These are phyloP conservation scores for Ectropis crepuscularia DNA, from an alignment of 2,888 invertebrate genomes.

Conservation along the genomic window DNA sequence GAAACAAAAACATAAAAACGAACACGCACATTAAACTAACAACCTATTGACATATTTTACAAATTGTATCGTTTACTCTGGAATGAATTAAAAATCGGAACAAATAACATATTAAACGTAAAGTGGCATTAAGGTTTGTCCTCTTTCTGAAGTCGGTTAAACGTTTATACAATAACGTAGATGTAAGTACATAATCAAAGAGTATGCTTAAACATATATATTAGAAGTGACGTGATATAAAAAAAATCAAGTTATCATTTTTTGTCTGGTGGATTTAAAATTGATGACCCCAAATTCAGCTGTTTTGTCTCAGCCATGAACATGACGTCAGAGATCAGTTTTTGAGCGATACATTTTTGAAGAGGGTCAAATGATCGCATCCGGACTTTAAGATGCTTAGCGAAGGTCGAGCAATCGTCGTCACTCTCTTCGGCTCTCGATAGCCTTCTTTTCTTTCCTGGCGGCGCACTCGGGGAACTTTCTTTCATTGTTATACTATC, in stretches of 20 bases:
- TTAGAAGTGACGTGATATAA: not conserved
- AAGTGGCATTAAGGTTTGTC: too few relatives aligned
- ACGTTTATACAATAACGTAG: too few relatives aligned
- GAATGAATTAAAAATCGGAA: too few relatives aligned
- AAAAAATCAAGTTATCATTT: not conserved
- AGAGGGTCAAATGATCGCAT: conserved; percentile 23
- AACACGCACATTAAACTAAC: too few relatives aligned
- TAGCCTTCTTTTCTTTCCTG: not conserved
- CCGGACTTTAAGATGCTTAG: conserved; percentile 19
- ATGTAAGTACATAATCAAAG: too few relatives aligned
- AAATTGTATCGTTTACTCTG: too few relatives aligned
- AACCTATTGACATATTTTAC: too few relatives aligned
- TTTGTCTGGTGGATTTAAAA: conserved; percentile 5
- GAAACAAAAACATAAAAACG: too few relatives aligned
- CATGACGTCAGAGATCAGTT: conserved; percentile 34
- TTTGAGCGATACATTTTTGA: conserved; percentile 33
- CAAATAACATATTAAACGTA: too few relatives aligned
- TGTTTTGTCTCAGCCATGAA: conserved; percentile 32
- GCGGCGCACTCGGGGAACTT: not conserved
- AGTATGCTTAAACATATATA: too few relatives aligned
- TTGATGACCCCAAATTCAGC: conserved; percentile 10
- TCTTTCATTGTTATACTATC: not conserved
- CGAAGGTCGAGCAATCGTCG: conserved; percentile 30
- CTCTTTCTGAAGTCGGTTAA: too few relatives aligned
- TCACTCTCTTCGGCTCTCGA: not conserved